Base-by-base conservation (phyloP, 1,140 invertebrate species). In the Atopsyche davidsoni region DNA sequence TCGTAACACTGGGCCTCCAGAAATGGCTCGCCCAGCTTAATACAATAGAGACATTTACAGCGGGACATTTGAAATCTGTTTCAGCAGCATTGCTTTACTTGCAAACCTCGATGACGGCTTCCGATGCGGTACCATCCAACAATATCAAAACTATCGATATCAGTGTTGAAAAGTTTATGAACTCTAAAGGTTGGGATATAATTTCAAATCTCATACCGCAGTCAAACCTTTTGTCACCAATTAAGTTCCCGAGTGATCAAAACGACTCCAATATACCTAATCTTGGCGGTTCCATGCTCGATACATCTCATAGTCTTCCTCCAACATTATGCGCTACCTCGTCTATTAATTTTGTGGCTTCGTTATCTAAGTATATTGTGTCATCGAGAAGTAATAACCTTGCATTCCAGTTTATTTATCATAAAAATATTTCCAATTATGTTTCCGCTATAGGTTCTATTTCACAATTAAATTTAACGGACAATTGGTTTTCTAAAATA, bases 401-500 rank as follows among this genome's bases (percentile, higher is more conserved):
- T 46, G 22, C 25, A 9, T 14, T 39, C 11, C 13, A 23, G n/a
- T 54, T 50, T 28, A 22, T 58, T n/a, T 50, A 45, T 24, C 34
- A 46, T 47, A 28, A 23, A 22, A 47, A 39, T 46, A 38, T 51
- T 19, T 49, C 35, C 38, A 25, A 48, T 17, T 58, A 55, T 35
- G 34, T 55, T 18, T 39, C 32, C 17, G 39, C 13, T 25, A 22
- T 53, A 19, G 45, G 47, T 32, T 22, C n/a, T 2, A 18, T 28
- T 63, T 23, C 71, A 64, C 60, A 57, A 17, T 68, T 60, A 41
- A 61, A 50, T 66, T 60, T 77, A 7, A 69, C 59, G 38, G 66
- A 66, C 28, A 76, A 77, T 59, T 79, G 77, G 77, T 79, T 78
- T 59, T 73, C 75, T 2, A 72, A 72, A 64, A 68, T 75, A 42